Conservation (phyloP, 2,113 vertebrate species). For the zebrafish (Danio rerio) region GRCz12tu NC_133198.1:23097001-23097500, state of each 20-base stretch:
- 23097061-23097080: too few species aligned
- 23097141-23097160: slow-evolving; percentile 84
- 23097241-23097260: slow-evolving; percentile 83
- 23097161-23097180: slow-evolving; percentile 88
- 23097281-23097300: neutral
- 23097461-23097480: too few species aligned
- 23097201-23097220: slow-evolving; percentile 93
- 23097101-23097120: neutral
- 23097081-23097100: neutral
- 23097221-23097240: slow-evolving; percentile 89
- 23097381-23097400: too few species aligned
- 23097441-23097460: too few species aligned
- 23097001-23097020: slow-evolving; percentile 86
- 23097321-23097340: too few species aligned
- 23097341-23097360: too few species aligned
- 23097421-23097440: too few species aligned
- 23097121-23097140: too few species aligned
- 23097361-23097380: too few species aligned
- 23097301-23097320: too few species aligned
- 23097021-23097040: slow-evolving; percentile 88
- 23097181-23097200: slow-evolving; percentile 90
- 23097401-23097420: too few species aligned
- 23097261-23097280: neutral
- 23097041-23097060: slow-evolving; percentile 84
- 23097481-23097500: too few species aligned